phyloP scores from a whole-genome alignment of 2,113 vertebrate genomes.

The Collichthys lucidus region DNA sequence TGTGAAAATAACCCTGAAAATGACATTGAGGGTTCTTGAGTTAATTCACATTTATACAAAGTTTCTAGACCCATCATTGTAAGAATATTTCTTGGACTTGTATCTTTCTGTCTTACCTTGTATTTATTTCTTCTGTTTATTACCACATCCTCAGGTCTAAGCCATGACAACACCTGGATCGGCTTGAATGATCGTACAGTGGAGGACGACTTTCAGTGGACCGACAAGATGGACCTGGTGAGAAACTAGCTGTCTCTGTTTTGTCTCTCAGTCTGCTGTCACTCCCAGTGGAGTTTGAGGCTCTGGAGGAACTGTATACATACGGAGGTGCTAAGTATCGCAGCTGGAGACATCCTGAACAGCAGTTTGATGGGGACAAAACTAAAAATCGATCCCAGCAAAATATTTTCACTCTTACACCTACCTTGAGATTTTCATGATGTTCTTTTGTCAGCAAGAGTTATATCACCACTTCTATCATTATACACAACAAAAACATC shows the following conservation, averaged over 20 bases:
- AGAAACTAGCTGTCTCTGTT: constrained; percentile 58
- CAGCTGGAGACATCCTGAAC: constrained; percentile 2
- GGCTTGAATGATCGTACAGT: constrained; percentile 96
- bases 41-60: not conserved
- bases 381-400: not conserved
- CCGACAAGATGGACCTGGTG: constrained; percentile 93
- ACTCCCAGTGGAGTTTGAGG: not conserved
- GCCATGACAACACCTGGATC: constrained; percentile 97
- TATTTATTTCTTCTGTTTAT: not conserved
- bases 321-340: not conserved
- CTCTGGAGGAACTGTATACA: not conserved
- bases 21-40: no score
- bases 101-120: not conserved
- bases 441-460: not conserved
- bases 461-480: not conserved
- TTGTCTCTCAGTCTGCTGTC: not conserved
- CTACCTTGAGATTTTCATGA: not conserved
- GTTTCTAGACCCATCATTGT: not conserved
- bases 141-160: constrained; percentile 84
- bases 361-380: not conserved
- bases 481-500: constrained; percentile 1
- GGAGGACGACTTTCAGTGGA: constrained; percentile 98
- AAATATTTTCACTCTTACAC: not conserved
- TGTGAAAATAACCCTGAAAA: no score
- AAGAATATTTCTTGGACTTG: not conserved